Evolutionary conservation across 2,797 vertebrate species (phyloP), one percentile per base, ranked within the genome.

Genomic region (Atherinosoma microstoma): DNA sequence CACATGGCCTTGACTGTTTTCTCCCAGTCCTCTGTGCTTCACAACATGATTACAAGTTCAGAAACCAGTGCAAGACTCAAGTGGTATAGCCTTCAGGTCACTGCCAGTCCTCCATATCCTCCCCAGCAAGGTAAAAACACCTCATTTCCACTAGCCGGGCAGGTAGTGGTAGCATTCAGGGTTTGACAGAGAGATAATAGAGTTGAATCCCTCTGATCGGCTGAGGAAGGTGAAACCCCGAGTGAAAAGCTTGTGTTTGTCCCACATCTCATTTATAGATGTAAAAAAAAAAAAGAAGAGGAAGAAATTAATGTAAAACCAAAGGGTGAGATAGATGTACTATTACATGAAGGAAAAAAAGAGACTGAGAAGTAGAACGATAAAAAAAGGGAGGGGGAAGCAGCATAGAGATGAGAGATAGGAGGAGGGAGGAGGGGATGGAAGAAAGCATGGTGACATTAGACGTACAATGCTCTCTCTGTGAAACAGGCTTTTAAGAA

Each of bases 151-250:
- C n/a, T 59, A 0, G 61, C 58, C 1, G 57, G 70, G 32, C 49
- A n/a, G 65, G 72, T 42, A 76, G 64, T 56, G 8, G 72, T 51
- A 40, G 70, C 70, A 24, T 70, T 63, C 13, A 56, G n/a, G 22
- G 72, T 76, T 72, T 83, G 84, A 91, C 74, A 65, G 73, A 58
- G 64, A 78, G 58, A 85, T 89, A 91, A 89, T 84, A 59, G 78
- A 87, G 81, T 78, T 78, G 66, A 79, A 79, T 83, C 29, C 47
- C 79, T 62, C 70, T 38, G 74, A 76, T 82, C 65, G 79, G 70
- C 83, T 53, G 76, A 79, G 49, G 84, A 83, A 85, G 75, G 70
- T 60, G 71, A 81, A 86, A 80, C 67, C 75, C 76, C 45, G 51
- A 73, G 78, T 73, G 58, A 60, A 76, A 78, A 81, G 57, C 65